Conservation (phyloP, 2,888 invertebrate species). For the Lasioglossum oenotherae region DNA sequence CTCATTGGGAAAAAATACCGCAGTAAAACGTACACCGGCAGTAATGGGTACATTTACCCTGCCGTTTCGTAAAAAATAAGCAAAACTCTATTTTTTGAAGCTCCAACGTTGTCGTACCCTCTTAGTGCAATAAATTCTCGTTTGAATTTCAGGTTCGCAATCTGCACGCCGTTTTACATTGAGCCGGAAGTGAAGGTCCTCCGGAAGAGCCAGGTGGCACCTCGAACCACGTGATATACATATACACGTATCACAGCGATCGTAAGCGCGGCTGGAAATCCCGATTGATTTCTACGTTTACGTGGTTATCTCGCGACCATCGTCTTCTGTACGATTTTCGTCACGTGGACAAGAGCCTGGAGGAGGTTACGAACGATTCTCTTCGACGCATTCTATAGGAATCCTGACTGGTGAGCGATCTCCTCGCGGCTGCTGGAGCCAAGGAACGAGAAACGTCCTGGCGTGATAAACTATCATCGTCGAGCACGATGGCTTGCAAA, state of each 20-base stretch:
- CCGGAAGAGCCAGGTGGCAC: slow-evolving; percentile 32
- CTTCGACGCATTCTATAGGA: slow-evolving; percentile 28
- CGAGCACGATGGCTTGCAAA: slow-evolving; percentile 76
- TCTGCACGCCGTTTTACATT: not conserved
- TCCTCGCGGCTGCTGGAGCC: slow-evolving; percentile 36
- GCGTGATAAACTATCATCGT: slow-evolving; percentile 70
- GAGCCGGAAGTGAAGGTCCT: slow-evolving; percentile 26
- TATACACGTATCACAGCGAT: slow-evolving; percentile 2
- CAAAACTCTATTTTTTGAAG: not conserved
- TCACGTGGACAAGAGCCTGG: not conserved
- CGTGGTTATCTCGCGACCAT: slow-evolving; percentile 23
- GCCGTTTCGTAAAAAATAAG: not conserved
- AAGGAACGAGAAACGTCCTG: slow-evolving; percentile 67
- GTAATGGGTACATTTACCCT: too few species aligned
- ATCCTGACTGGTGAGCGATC: slow-evolving; percentile 39
- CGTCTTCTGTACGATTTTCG: not conserved
- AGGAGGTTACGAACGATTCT: not conserved
- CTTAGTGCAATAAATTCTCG: not conserved
- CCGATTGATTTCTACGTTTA: slow-evolving; percentile 39
- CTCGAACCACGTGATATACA: slow-evolving; percentile 23
- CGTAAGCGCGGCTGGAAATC: slow-evolving; percentile 47
- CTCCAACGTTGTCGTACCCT: not conserved
- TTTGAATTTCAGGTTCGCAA: slow-evolving; percentile 49
- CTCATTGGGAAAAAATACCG: too few species aligned
- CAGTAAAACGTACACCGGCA: too few species aligned